These are phyloP conservation scores for Orestias chungarensis DNA, from an alignment of 2,797 vertebrate species.

Conservation along the genomic window DNA sequence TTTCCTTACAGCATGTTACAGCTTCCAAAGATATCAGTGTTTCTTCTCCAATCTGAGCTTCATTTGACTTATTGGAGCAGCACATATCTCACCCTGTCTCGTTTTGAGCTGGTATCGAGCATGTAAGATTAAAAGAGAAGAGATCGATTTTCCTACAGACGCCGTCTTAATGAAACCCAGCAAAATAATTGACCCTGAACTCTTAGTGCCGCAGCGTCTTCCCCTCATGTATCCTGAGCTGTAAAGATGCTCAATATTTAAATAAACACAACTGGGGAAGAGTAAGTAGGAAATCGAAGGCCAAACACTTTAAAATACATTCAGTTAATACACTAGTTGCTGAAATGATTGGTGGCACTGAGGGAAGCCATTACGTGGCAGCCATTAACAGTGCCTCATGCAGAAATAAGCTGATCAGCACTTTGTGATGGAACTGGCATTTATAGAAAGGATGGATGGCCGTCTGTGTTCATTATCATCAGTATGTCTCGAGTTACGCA, in stretches of 20 bases:
- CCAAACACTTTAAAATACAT: slow-evolving; percentile 33
- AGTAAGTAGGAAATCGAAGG: slow-evolving; percentile 60
- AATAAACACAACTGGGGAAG: slow-evolving; percentile 67
- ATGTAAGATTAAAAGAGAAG: slow-evolving; percentile 55
- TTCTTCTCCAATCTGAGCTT: slow-evolving; percentile 16
- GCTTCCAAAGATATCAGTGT: neutral
- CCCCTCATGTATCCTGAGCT: slow-evolving; percentile 19
- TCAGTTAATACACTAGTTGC: slow-evolving; percentile 52
- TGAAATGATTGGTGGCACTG: slow-evolving; percentile 42
- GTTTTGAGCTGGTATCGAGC: slow-evolving; percentile 11
- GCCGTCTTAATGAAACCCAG: slow-evolving; percentile 53
- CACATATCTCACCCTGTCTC: slow-evolving; percentile 18
- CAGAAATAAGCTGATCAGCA: slow-evolving; percentile 68
- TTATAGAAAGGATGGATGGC: slow-evolving; percentile 47
- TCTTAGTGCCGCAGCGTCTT: slow-evolving; percentile 40
- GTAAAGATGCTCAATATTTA: slow-evolving; percentile 68
- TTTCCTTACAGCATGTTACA: too few species aligned
- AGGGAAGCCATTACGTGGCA: slow-evolving; percentile 46
- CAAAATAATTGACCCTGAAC: slow-evolving; percentile 47
- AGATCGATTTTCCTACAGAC: slow-evolving; percentile 54
- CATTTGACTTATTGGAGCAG: slow-evolving; percentile 9
- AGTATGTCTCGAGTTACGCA: slow-evolving; percentile 27
- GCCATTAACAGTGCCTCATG: slow-evolving; percentile 64
- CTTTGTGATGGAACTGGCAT: slow-evolving; percentile 59
- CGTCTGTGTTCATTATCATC: slow-evolving; percentile 42